Base-by-base conservation (phyloP, 2,797 vertebrate species). In the Tapera naevia region DNA sequence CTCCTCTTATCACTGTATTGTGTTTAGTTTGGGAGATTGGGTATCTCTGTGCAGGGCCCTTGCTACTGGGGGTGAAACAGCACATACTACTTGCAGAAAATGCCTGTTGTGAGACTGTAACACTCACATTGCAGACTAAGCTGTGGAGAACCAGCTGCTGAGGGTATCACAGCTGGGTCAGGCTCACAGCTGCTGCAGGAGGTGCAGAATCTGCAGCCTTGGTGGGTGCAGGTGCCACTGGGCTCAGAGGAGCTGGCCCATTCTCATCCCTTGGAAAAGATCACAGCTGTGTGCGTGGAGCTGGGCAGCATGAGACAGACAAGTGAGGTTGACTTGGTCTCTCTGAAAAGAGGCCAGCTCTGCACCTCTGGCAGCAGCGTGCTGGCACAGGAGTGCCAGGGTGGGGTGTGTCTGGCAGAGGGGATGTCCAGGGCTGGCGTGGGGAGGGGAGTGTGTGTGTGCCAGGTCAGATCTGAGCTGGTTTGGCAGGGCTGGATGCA, bases 241-340 rank as follows among this genome's bases (percentile, higher is more conserved):
- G 37, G 39, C 43, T 71, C 50, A 1, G 32, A 41, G 37, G 32
- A 73, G n/a, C 58, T 39, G 19, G 32, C 3, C 56, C 2, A 0
- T 0, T 5, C 35, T 41, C 19, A 3, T 1, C 41, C 43, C 45
- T 6, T 0, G 3, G 0, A 23, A 3, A 2, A 37, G 27, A 43
- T 17, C 19, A 4, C 10, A 7, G 28, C 43, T 13, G 7, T 17
- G 11, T 10, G 35, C 1, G 3, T 7, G 50, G 11, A 11, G 48
- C 1, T 73, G 80, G 69, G 61, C 23, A 32, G 22, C 4, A 4
- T 0, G 0, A 27, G 51, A 11, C 1, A 9, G 39, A 43, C 14
- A 22, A 51, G 19, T 0, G 3, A 25, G 58, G 28, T 3, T 12
- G 8, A 3, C 6, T 3, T 6, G 23, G 67, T 46, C 48, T 28